Evolutionary conservation across 2,888 invertebrate species (phyloP).

Genomic region (Tetropium fuscum): DNA sequence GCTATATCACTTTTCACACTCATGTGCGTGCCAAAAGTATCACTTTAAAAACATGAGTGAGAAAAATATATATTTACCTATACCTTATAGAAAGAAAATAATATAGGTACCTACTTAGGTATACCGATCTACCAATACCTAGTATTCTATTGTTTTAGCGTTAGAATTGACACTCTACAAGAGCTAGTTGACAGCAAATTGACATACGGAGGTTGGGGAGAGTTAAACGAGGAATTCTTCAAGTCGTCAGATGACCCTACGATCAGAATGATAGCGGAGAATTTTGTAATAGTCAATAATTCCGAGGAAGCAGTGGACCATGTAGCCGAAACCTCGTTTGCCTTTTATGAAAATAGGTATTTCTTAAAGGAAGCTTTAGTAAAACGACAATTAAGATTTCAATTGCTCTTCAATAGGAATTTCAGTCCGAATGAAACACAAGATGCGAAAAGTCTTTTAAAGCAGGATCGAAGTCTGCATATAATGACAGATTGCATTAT

Average conservation of each 20-base stretch:
- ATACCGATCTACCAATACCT: too few relatives aligned
- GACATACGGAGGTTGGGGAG: constrained; percentile 79
- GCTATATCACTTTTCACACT: too few relatives aligned
- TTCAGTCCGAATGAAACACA: constrained; percentile 31
- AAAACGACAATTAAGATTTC: constrained; percentile 66
- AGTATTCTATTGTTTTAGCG: constrained; percentile 67
- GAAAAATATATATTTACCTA: too few relatives aligned
- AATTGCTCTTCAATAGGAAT: constrained; percentile 36
- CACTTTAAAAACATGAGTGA: too few relatives aligned
- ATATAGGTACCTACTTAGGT: too few relatives aligned
- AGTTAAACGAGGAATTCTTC: constrained; percentile 78
- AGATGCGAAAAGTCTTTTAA: constrained; percentile 33
- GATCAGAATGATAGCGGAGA: constrained; percentile 75
- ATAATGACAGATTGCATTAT: constrained; percentile 87
- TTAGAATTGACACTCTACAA: constrained; percentile 82
- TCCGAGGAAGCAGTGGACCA: constrained; percentile 74
- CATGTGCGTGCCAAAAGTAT: too few relatives aligned
- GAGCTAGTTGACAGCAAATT: constrained; percentile 77
- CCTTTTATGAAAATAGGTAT: constrained; percentile 84
- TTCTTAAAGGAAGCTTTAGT: constrained; percentile 77
- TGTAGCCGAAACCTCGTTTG: constrained; percentile 78
- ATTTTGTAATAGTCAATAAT: constrained; percentile 74
- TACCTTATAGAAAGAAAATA: too few relatives aligned
- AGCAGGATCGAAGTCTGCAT: constrained; percentile 71
- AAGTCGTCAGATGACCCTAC: constrained; percentile 75